Evolutionary conservation across 2,113 vertebrate genomes (phyloP).

Genomic region (Prunella himalayana): DNA sequence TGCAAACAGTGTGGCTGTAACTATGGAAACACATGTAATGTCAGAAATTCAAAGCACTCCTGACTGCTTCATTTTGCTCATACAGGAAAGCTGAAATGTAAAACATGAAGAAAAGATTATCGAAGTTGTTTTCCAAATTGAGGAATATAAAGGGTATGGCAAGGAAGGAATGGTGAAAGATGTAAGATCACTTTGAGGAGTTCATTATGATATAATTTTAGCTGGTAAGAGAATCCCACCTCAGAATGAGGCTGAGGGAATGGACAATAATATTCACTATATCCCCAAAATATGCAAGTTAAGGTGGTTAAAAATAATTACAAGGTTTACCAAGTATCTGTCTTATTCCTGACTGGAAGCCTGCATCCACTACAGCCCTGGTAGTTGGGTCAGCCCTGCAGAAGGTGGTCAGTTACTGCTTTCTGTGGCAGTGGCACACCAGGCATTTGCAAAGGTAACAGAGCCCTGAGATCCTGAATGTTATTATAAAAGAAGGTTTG

Average conservation of each 20-base stretch:
- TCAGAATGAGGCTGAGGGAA: neutral
- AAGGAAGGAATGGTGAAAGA: neutral
- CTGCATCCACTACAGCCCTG: rapidly evolving
- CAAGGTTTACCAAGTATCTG: neutral
- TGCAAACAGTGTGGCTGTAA: neutral
- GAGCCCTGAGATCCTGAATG: neutral
- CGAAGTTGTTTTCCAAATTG: neutral
- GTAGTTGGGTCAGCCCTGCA: neutral
- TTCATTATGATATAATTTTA: neutral
- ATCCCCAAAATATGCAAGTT: neutral
- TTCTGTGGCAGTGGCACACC: neutral
- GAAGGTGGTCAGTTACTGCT: neutral
- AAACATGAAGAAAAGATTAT: neutral
- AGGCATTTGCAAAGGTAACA: neutral
- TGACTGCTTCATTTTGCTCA: neutral
- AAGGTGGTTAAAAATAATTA: neutral
- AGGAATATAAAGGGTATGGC: neutral
- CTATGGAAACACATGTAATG: neutral
- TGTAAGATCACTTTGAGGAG: neutral
- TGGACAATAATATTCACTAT: neutral
- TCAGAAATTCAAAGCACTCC: neutral
- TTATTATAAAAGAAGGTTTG: neutral
- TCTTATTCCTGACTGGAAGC: neutral
- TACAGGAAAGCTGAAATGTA: neutral
- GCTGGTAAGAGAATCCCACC: neutral